phyloP scores from a whole-genome alignment of 2,888 invertebrate genomes.

The Eudasyphora cyanicolor region DNA sequence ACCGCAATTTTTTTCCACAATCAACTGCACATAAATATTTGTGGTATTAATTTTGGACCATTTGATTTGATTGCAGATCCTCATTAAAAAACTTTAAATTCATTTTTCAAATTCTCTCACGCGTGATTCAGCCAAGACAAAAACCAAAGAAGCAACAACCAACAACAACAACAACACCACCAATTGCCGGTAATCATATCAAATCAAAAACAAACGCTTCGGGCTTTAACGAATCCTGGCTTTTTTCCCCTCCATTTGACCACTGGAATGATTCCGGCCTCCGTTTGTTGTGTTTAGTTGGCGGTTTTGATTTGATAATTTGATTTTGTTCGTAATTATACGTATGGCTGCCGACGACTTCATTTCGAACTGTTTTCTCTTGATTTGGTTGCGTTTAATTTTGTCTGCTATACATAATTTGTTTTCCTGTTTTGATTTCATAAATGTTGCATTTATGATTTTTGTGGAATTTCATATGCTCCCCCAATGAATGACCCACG shows the following conservation, averaged over 20 bases:
- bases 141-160: constrained; percentile 23
- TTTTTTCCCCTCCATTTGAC: constrained; percentile 4
- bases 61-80: neutral
- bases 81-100: constrained; percentile 35
- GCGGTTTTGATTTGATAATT: constrained; percentile 27
- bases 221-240: constrained; percentile 43
- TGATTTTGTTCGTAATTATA: constrained; percentile 56
- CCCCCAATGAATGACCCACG: constrained; percentile 54
- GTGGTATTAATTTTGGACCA: neutral
- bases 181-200: constrained; percentile 49
- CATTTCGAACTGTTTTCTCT: constrained; percentile 7
- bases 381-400: neutral
- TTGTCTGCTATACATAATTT: constrained; percentile 19
- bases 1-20: constrained; percentile 48
- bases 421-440: constrained; percentile 22
- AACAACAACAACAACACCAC: neutral
- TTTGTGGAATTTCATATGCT: constrained; percentile 12
- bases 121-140: constrained; percentile 45
- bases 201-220: constrained; percentile 44
- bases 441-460: constrained; percentile 55
- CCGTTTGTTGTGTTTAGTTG: neutral
- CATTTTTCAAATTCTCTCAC: constrained; percentile 66
- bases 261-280: neutral
- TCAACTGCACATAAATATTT: neutral
- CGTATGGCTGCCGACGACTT: neutral